Conservation (phyloP, 1,140 invertebrate species). For the Phenacoccus solenopsis region DNA sequence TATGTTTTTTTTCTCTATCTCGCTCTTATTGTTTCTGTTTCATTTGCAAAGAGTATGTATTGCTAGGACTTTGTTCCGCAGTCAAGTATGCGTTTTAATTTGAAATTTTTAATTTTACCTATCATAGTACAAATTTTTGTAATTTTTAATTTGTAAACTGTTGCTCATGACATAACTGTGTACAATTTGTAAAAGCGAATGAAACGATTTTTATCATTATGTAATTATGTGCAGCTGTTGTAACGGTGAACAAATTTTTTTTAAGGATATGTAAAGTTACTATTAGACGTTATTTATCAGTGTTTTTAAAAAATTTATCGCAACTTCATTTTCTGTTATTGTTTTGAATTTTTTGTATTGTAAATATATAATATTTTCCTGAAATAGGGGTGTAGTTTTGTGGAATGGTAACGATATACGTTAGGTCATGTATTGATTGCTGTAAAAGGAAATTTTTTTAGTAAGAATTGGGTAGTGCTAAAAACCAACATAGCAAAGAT, state of each 20-base stretch:
- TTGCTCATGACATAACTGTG: background rate
- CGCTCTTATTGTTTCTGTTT: background rate
- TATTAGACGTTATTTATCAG: background rate
- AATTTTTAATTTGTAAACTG: background rate
- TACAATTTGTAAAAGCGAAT: background rate
- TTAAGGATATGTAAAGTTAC: background rate
- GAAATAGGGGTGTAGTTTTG: no score
- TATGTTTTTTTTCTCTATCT: slow-evolving; percentile 1
- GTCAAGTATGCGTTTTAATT: no score
- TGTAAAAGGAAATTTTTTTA: no score
- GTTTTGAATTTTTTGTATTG: background rate
- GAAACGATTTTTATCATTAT: no score
- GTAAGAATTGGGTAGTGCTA: no score
- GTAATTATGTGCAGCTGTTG: background rate
- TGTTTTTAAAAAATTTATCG: background rate
- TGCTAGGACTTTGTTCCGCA: background rate
- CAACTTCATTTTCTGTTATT: background rate
- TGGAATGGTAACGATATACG: no score
- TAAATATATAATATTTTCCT: background rate
- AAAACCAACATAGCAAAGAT: no score
- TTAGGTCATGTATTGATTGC: no score
- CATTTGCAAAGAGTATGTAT: background rate
- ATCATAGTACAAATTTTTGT: background rate
- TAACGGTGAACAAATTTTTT: background rate
- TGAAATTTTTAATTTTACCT: background rate